Base-by-base conservation (phyloP, 2,888 invertebrate species). In the Athetis lepigone region DNA sequence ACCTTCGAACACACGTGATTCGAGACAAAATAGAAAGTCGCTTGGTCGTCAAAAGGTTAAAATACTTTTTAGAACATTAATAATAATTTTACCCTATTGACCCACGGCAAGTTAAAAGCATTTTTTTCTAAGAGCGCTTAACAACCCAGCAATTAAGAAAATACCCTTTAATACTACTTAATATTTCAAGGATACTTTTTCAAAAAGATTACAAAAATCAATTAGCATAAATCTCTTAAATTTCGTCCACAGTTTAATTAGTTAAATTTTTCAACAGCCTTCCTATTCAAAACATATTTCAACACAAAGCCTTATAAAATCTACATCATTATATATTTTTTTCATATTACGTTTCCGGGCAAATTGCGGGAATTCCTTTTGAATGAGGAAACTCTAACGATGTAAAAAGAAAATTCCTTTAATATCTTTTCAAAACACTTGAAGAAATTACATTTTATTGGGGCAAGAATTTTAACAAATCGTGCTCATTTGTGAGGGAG, bases 351-450 rank as follows among this genome's bases (percentile, higher is more conserved):
- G 16, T 52, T 64, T 49, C 47, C 27, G 4, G 7, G 7, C 27
- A n/a, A 67, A 59, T 40, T 47, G 40, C 18, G 25, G n/a, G 45
- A 18, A 46, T 74, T 74, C 43, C 7, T 36, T 42, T 62, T 50
- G 51, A 54, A 18, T 6, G 8, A 19, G 25, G 39, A 62, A 55
- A 55, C 18, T 37, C 42, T 58, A 55, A 69, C 43, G 29, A 62
- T 63, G 73, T 59, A 39, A 47, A 57, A 69, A 69, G 33, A 18
- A 37, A 74, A 54, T 51, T 51, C 52, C n/a, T 67, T n/a, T 54
- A 45, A 65, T 62, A 57, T 65, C 50, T 74, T 65, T 59, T 57
- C 9, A 54, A 62, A 73, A 77, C 46, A 62, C 59, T 73, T 65
- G 40, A 54, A 37, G 19, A n/a, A 49, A 63, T 61, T 55, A 72